Evolutionary conservation across 2,113 vertebrate genomes (phyloP).

Genomic region (Hippocampus guttulatus): DNA sequence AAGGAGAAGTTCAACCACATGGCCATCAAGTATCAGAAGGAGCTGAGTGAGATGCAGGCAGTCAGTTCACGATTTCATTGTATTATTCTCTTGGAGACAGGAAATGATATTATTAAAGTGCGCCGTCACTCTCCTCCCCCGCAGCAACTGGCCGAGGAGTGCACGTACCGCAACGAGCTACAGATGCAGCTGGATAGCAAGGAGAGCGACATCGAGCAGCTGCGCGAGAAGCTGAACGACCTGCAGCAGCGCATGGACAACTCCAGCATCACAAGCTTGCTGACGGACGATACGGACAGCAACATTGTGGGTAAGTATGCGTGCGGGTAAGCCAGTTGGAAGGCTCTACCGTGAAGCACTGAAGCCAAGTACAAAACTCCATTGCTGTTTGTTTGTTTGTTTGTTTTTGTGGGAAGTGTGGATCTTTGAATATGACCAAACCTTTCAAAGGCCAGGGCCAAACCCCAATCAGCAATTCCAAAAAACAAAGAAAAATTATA

Average conservation of each 20-base stretch:
- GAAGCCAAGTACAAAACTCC: neutral
- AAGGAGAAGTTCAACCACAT: constrained; percentile 98
- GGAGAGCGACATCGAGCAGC: constrained; percentile 96
- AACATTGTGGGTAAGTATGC: constrained; percentile 81
- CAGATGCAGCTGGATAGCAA: constrained; percentile 99
- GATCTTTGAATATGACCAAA: neutral
- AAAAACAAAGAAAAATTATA: neutral
- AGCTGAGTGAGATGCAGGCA: constrained; percentile 92
- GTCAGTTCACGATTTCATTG: constrained; percentile 65
- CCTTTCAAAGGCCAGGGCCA: neutral
- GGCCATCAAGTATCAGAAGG: constrained; percentile 94
- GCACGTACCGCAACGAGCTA: constrained; percentile 86
- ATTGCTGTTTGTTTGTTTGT: neutral
- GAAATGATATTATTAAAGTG: neutral
- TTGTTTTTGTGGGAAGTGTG: neutral
- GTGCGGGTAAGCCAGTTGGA: neutral
- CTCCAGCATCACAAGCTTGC: constrained; percentile 90
- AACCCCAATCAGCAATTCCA: neutral
- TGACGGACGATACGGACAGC: constrained; percentile 87
- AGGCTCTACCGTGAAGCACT: neutral
- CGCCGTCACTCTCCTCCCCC: neutral
- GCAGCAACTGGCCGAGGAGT: constrained; percentile 93
- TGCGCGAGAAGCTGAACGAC: constrained; percentile 87
- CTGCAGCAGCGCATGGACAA: constrained; percentile 89
- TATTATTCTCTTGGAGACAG: neutral